Evolutionary conservation across 2,888 invertebrate species (phyloP).

Genomic region (Ophion ventricosus): DNA sequence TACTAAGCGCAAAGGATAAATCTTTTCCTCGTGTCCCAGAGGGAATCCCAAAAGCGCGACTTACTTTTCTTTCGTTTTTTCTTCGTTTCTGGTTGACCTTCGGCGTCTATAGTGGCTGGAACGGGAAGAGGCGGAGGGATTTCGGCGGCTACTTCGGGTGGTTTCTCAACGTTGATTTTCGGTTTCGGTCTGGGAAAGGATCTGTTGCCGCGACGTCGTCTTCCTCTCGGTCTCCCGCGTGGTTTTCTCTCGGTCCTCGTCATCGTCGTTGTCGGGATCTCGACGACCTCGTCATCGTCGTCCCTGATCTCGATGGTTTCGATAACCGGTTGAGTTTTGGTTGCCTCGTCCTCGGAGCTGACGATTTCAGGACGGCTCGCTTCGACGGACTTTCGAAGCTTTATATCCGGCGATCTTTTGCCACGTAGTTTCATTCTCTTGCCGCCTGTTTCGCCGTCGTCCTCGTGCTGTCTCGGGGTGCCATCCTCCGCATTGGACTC

Average conservation of each 20-base stretch:
- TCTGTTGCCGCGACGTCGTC: conserved; percentile 73
- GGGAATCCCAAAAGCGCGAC: background rate
- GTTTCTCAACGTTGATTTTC: conserved; percentile 59
- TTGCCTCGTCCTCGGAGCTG: conserved; percentile 79
- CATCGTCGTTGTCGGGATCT: conserved; percentile 68
- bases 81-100: conserved; percentile 60
- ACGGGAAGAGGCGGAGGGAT: background rate
- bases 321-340: conserved; percentile 35
- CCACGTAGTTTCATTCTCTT: conserved; percentile 79
- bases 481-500: conserved; percentile 82
- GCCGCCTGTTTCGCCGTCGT: conserved; percentile 76
- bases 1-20: background rate
- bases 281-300: conserved; percentile 71
- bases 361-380: conserved; percentile 77
- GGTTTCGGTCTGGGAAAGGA: conserved; percentile 62
- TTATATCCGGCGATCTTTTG: conserved; percentile 75
- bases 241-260: conserved; percentile 69
- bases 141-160: conserved; percentile 59
- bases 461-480: conserved; percentile 83
- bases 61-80: conserved; percentile 62
- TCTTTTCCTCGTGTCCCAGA: background rate
- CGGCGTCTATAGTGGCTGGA: conserved; percentile 39
- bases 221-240: conserved; percentile 69
- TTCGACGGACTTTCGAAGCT: conserved; percentile 79
- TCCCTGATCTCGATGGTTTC: conserved; percentile 64